These are phyloP conservation scores for Pundamilia nyererei DNA, from an alignment of 2,113 vertebrate genomes.

Conservation along the genomic window DNA sequence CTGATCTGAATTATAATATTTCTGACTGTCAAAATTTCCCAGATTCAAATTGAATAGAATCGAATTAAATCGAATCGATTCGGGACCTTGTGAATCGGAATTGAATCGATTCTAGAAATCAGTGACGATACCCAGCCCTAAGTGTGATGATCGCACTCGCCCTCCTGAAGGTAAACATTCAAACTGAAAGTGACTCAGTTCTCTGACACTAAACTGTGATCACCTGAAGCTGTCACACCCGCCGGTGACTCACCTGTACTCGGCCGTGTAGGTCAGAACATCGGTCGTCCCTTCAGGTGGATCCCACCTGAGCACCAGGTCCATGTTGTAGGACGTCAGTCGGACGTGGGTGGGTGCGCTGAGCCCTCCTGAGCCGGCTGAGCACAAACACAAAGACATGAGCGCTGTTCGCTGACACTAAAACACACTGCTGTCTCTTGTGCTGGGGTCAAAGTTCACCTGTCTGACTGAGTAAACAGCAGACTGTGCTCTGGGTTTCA, in stretches of 20 bases:
- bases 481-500: not conserved
- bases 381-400: not conserved
- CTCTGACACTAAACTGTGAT: not conserved
- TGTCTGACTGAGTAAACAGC: not conserved
- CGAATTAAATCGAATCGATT: no score
- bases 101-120: no score
- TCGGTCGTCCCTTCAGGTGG: not conserved
- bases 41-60: no score
- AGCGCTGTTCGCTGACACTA: not conserved
- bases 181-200: not conserved
- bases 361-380: slow-evolving; percentile 1
- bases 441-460: not conserved
- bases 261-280: slow-evolving; percentile 24
- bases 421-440: not conserved
- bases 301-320: slow-evolving; percentile 56
- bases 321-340: slow-evolving; percentile 47
- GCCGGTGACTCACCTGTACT: slow-evolving; percentile 25
- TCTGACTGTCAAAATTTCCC: no score
- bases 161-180: not conserved
- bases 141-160: not conserved
- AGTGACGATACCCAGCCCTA: no score
- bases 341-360: slow-evolving; percentile 20
- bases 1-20: no score
- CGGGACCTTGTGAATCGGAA: no score
- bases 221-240: not conserved